A percentile compares a stretch with the other conserved stretches of the same genome.
Evolutionary conservation across 2,888 invertebrate genomes (phyloP).

Genomic region (Drosophila quinaria): DNA sequence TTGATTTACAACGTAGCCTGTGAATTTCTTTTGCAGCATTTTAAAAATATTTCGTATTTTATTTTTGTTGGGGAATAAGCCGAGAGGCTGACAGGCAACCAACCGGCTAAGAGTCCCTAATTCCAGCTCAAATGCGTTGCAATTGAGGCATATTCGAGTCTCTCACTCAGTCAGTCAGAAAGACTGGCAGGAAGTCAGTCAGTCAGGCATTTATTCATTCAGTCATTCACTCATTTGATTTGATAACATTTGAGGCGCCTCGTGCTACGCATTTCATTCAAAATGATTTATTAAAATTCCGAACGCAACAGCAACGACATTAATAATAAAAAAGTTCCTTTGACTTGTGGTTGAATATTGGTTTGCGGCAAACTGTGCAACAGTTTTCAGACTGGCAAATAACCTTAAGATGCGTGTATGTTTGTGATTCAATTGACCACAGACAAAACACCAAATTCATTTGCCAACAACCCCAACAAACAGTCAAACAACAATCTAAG

Average conservation of each 20-base stretch:
- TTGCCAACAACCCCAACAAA: conserved; percentile 37
- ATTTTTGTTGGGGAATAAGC: conserved; percentile 30
- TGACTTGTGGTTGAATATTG: conserved; percentile 46
- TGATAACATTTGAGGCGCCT: conserved; percentile 63
- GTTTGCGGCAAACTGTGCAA: conserved; percentile 49
- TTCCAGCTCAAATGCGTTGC: conserved; percentile 44
- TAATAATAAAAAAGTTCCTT: conserved; percentile 48
- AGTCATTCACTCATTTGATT: conserved; percentile 72
- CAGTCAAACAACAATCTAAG: conserved; percentile 6
- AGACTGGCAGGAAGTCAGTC: conserved; percentile 9
- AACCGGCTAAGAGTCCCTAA: conserved; percentile 61
- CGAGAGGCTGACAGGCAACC: conserved; percentile 34
- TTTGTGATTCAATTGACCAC: conserved; percentile 52
- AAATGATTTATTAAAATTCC: conserved; percentile 82
- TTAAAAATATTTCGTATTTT: conserved; percentile 52
- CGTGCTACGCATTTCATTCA: conserved; percentile 66
- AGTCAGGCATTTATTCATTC: conserved; percentile 28
- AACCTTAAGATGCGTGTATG: conserved; percentile 10
- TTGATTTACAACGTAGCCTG: conserved; percentile 69
- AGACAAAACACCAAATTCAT: conserved; percentile 66
- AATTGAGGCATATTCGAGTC: conserved; percentile 46
- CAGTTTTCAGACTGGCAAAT: conserved; percentile 53
- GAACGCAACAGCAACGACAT: conserved; percentile 39
- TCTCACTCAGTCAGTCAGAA: conserved; percentile 37
- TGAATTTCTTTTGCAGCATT: conserved; percentile 54